These are phyloP conservation scores for Chrysodeixis includens DNA, from an alignment of 2,888 invertebrate species.

Conservation along the genomic window DNA sequence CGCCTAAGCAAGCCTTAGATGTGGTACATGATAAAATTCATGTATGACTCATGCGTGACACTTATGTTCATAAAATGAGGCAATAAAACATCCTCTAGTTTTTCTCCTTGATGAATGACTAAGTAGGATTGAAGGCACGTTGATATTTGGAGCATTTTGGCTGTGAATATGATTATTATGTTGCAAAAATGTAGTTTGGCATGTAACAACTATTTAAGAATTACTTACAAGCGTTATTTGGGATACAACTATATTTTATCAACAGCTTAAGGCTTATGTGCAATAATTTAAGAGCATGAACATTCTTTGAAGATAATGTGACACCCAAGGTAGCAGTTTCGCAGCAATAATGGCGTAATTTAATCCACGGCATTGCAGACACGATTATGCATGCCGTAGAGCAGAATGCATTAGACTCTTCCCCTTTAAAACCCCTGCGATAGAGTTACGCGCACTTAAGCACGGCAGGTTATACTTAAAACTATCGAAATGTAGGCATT, in stretches of 20 bases:
- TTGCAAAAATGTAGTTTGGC: too few relatives aligned
- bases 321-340: conserved; percentile 13
- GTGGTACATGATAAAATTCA: conserved; percentile 56
- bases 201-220: neutral
- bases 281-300: neutral
- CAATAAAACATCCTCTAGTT: neutral
- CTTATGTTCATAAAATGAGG: conserved; percentile 11
- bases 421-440: conserved; percentile 58
- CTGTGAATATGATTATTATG: too few relatives aligned
- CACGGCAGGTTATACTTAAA: conserved; percentile 63
- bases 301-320: conserved; percentile 14
- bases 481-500: conserved; percentile 45
- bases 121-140: neutral
- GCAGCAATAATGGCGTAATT: conserved; percentile 30
- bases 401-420: conserved; percentile 54
- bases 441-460: conserved; percentile 72
- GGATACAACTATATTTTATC: conserved; percentile 15
- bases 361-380: conserved; percentile 38
- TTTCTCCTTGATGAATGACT: neutral
- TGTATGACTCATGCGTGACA: conserved; percentile 49
- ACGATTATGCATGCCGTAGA: conserved; percentile 50
- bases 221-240: neutral
- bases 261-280: conserved; percentile 16
- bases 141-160: neutral
- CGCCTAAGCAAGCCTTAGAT: conserved; percentile 53